Base-by-base conservation (phyloP, 2,888 invertebrate species). In the Lasioglossum pauxillum region DNA sequence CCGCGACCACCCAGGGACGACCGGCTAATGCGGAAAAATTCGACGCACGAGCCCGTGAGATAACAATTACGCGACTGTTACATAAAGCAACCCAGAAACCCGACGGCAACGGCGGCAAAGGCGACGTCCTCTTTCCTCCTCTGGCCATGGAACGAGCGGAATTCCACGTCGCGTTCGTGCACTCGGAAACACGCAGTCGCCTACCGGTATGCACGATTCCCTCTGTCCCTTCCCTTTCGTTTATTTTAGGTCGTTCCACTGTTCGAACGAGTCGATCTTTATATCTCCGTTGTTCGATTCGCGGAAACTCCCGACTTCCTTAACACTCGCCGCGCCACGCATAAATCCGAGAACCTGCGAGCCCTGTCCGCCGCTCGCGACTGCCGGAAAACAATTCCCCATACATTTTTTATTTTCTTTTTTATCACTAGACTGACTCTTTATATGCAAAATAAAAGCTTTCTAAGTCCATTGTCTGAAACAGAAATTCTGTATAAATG, bases 21-120 rank as follows among this genome's bases (percentile, higher is more conserved):
- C 64, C 67, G 83, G 77, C 35, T 81, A 75, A 78, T 67, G 79
- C 44, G 78, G 90, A 90, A 83, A 89, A 89, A 89, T 86, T 90
- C 88, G 67, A 84, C 74, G 71, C 85, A 85, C 78, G 82, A 79
- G 78, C 78, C 78, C 75, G 78, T 86, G 84, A 86, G 83, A 83
- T 85, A 89, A 90, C 82, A 85, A 90, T 89, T 90, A 90, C 86
- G 83, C 78, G 83, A 72, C 80, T 83, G 78, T 90, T 90, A 85
- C 88, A 73, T 90, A 90, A 90, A 88, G 46, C 78, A 69, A 75
- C 38, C 46, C 77, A 83, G 83, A 78, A 87, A 78, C 71, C 27
- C 60, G 41, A 64, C 35, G 60, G 31, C 80, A 23, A 69, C 69
- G 60, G 27, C 60, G 60, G 23, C 53, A n/a, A 53, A n/a, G 23